These are phyloP conservation scores for Hirtodrosophila alboralis DNA, from an alignment of 2,888 invertebrate genomes.

Conservation along the genomic window DNA sequence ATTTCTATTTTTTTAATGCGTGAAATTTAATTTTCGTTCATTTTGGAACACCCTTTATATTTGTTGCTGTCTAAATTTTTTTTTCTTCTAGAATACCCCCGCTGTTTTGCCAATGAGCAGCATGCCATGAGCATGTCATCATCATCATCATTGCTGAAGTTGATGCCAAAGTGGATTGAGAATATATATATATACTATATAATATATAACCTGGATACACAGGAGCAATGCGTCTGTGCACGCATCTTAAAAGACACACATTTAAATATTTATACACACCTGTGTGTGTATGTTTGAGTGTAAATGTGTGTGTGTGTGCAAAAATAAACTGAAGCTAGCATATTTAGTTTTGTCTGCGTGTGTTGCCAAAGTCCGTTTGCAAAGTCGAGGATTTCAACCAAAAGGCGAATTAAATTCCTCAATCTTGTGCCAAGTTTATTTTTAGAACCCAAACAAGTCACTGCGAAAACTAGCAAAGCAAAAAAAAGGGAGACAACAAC, in stretches of 20 bases:
- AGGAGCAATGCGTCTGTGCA: conserved; percentile 42
- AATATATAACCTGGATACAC: conserved; percentile 59
- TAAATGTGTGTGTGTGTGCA: conserved; percentile 3
- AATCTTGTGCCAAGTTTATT: conserved; percentile 79
- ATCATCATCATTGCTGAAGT: conserved; percentile 61
- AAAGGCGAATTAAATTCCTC: conserved; percentile 82
- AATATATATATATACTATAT: too few species aligned
- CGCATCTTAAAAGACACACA: conserved; percentile 48
- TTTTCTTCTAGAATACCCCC: conserved; percentile 19
- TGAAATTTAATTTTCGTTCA: too few species aligned
- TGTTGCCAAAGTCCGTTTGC: conserved; percentile 76
- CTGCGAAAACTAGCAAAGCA: conserved; percentile 66
- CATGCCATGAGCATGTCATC: conserved; percentile 69
- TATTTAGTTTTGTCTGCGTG: conserved; percentile 36
- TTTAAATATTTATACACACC: conserved; percentile 28
- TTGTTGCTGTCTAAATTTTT: conserved; percentile 22
- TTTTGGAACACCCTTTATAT: conserved; percentile 32
- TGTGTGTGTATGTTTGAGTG: conserved; percentile 4
- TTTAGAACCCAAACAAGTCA: conserved; percentile 68
- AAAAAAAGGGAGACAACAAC: conserved; percentile 41
- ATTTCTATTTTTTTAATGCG: too few species aligned
- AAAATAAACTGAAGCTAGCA: conserved; percentile 29
- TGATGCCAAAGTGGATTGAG: conserved; percentile 70
- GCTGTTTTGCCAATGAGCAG: conserved; percentile 33
- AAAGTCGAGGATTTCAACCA: conserved; percentile 80